Conservation (phyloP, 2,797 vertebrate species). For the Zonotrichia albicollis region DNA sequence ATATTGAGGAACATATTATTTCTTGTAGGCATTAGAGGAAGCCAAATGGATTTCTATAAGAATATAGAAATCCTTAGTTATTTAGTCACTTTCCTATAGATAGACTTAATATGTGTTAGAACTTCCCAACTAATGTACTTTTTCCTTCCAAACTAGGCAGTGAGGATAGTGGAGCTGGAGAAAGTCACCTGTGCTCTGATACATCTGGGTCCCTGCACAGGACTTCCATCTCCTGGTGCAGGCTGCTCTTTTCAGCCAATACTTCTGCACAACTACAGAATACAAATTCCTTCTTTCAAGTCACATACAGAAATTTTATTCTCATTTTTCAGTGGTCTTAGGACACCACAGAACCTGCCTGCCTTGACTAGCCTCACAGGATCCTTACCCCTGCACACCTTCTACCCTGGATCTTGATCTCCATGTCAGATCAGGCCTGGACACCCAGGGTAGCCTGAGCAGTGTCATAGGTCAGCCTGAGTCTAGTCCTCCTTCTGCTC, state of each 20-base stretch:
- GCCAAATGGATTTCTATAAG: background rate
- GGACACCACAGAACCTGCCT: background rate
- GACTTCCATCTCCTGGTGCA: background rate
- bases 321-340: background rate
- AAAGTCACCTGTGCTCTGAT: background rate
- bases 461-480: rapidly evolving
- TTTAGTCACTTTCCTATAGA: background rate
- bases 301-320: background rate
- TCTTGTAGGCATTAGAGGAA: background rate
- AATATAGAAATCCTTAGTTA: background rate
- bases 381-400: background rate
- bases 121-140: background rate
- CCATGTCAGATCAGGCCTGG: background rate
- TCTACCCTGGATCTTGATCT: background rate
- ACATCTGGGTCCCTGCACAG: background rate
- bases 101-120: background rate
- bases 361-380: rapidly evolving
- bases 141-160: background rate
- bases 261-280: background rate
- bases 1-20: background rate
- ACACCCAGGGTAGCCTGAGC: background rate
- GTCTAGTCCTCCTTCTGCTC: background rate
- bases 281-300: background rate
- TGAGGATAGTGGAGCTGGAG: background rate
- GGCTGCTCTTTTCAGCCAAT: background rate